Evolutionary conservation across 2,797 vertebrate species (phyloP).

Genomic region (Halcyon chelicuti): DNA sequence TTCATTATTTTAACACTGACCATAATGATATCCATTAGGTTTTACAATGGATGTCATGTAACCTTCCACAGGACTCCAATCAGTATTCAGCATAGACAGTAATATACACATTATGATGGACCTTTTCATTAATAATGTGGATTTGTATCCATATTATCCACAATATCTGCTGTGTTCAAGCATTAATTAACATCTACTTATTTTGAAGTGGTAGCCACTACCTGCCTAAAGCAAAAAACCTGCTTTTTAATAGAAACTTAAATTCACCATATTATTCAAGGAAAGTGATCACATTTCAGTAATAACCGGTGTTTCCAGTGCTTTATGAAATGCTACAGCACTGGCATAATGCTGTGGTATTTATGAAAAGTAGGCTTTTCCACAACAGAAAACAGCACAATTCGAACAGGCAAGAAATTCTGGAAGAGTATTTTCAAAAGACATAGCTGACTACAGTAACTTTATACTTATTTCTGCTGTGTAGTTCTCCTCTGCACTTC

Average conservation of each 20-base stretch:
- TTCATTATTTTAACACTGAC: slow-evolving; percentile 60
- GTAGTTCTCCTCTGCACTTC: neutral
- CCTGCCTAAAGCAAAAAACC: neutral
- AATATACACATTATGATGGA: slow-evolving; percentile 59
- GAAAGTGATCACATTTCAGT: neutral
- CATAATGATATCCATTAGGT: slow-evolving; percentile 65
- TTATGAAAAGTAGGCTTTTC: neutral
- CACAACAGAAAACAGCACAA: neutral
- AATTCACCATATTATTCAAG: neutral
- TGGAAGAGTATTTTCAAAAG: neutral
- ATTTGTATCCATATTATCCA: slow-evolving; percentile 32
- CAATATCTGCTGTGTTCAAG: slow-evolving; percentile 40
- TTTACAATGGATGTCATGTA: slow-evolving; percentile 56
- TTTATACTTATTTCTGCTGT: neutral
- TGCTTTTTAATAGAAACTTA: neutral
- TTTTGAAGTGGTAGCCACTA: slow-evolving; percentile 47
- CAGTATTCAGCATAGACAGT: slow-evolving; percentile 32
- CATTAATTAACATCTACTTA: slow-evolving; percentile 63
- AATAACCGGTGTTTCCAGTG: neutral
- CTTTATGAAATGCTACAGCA: neutral
- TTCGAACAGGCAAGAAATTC: neutral
- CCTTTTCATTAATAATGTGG: slow-evolving; percentile 36
- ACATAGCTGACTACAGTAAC: neutral
- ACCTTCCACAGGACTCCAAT: slow-evolving; percentile 18
- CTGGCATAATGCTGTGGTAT: neutral